Evolutionary conservation across 2,888 invertebrate species (phyloP).

Genomic region (Pachymerium ferrugineum): DNA sequence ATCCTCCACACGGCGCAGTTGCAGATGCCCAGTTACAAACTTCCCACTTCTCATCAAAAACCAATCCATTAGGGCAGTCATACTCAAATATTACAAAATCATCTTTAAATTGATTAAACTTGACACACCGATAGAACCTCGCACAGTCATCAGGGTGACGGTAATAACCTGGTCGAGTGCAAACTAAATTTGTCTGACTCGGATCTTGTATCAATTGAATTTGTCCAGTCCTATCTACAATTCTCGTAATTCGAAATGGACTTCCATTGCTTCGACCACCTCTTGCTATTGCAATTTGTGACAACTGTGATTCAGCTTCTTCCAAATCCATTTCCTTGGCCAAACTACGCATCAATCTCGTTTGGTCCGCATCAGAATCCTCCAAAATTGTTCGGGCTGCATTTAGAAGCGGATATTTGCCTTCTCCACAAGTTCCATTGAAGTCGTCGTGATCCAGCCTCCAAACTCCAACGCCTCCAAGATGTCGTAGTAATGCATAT

Average conservation of each 20-base stretch:
- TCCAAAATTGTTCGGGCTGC: constrained; percentile 44
- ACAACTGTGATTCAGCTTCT: not conserved
- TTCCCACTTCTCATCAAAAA: constrained; percentile 58
- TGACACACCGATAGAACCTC: constrained; percentile 72
- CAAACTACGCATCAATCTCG: constrained; percentile 33
- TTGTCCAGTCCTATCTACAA: constrained; percentile 67
- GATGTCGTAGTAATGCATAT: constrained; percentile 63
- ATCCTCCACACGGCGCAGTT: constrained; percentile 66
- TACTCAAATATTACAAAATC: constrained; percentile 75
- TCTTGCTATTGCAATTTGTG: not conserved
- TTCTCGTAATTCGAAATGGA: constrained; percentile 64
- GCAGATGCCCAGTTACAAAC: constrained; percentile 72
- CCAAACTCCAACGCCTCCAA: constrained; percentile 63
- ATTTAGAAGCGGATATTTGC: constrained; percentile 39
- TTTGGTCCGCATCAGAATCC: constrained; percentile 32
- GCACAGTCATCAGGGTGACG: constrained; percentile 70
- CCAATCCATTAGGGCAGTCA: constrained; percentile 70
- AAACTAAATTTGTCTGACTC: constrained; percentile 42
- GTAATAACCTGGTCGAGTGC: constrained; percentile 70
- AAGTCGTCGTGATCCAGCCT: constrained; percentile 57
- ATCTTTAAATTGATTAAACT: constrained; percentile 67
- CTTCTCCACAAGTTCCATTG: constrained; percentile 42
- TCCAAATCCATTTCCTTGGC: constrained; percentile 30
- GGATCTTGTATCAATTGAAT: constrained; percentile 57
- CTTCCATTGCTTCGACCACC: not conserved